Evolutionary conservation across 2,888 invertebrate genomes (phyloP), one percentile per base, ranked within the genome.

Genomic region (Pediacus dermestoides): DNA sequence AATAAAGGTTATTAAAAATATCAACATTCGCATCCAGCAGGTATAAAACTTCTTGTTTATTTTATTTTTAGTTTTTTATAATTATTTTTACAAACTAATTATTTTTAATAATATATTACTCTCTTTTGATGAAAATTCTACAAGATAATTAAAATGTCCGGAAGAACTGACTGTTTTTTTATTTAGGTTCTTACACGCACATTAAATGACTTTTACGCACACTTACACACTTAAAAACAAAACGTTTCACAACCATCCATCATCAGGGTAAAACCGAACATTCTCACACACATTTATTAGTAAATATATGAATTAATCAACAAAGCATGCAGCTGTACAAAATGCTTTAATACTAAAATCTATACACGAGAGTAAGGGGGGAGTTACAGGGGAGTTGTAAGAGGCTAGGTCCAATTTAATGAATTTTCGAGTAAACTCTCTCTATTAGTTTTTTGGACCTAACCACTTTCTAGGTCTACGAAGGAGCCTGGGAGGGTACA

Each of bases 241-340:
- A n/a, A n/a, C n/a, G n/a, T n/a, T 23, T 23, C 10, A 4, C 23
- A 23, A 9, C 10, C 28, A 13, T 28, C n/a, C 28, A 28, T 28
- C 47, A 42, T 32, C 31, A 25, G 21, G 33, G n/a, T n/a, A n/a
- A n/a, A n/a, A n/a, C n/a, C n/a, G n/a, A n/a, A n/a, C n/a, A n/a
- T 38, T 42, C 37, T 37, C 44, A 35, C 38, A 34, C 48, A 44
- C 46, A 46, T 37, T 36, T 46, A 50, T 48, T 48, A 45, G 42
- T 48, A 39, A 52, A 50, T 49, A 39, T 44, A 45, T 45, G 30
- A 51, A 63, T 60, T 55, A 62, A 58, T 59, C 54, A 63, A 64
- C 61, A 58, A 64, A 66, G 66, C 66, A 65, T 66, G 66, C 64
- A 64, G 62, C 66, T 68, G 66, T 67, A 68, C 67, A 67, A 67